Conservation (phyloP, 2,113 vertebrate species). For the Puma concolor region DNA sequence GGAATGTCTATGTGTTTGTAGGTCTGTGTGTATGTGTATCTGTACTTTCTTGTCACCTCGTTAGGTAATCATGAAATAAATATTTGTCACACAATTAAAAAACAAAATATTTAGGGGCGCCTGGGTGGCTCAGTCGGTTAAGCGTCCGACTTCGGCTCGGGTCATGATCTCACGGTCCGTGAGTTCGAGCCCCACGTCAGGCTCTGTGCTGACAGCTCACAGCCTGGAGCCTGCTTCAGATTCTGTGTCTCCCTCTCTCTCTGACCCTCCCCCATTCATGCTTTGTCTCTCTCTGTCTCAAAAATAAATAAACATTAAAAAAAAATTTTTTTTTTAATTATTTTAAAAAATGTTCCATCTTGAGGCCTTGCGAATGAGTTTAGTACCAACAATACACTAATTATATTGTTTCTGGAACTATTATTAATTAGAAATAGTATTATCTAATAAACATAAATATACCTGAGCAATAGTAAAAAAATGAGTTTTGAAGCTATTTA, state of each 20-base stretch:
- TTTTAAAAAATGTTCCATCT: neutral
- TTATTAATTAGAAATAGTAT: neutral
- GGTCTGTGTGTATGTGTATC: neutral
- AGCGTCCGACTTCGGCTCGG: too few species aligned
- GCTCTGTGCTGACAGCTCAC: too few species aligned
- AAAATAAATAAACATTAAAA: too few species aligned
- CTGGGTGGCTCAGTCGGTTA: too few species aligned
- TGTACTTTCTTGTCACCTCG: neutral
- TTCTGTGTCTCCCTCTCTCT: too few species aligned
- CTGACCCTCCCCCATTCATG: too few species aligned
- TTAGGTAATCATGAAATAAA: neutral
- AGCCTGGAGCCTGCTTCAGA: too few species aligned
- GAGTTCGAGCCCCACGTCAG: too few species aligned
- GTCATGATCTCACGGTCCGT: too few species aligned
- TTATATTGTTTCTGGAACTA: neutral
- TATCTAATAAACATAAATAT: neutral
- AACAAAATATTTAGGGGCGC: neutral
- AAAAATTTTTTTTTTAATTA: neutral
- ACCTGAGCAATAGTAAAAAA: neutral
- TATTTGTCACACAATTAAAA: neutral
- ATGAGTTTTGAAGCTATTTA: neutral
- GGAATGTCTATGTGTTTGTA: neutral
- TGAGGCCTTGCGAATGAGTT: neutral
- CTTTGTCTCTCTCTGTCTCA: too few species aligned
- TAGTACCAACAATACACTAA: neutral